A percentile compares a stretch with the other conserved stretches of the same genome.
Evolutionary conservation across 2,797 vertebrate species (phyloP).

Genomic region (Chromis chromis): DNA sequence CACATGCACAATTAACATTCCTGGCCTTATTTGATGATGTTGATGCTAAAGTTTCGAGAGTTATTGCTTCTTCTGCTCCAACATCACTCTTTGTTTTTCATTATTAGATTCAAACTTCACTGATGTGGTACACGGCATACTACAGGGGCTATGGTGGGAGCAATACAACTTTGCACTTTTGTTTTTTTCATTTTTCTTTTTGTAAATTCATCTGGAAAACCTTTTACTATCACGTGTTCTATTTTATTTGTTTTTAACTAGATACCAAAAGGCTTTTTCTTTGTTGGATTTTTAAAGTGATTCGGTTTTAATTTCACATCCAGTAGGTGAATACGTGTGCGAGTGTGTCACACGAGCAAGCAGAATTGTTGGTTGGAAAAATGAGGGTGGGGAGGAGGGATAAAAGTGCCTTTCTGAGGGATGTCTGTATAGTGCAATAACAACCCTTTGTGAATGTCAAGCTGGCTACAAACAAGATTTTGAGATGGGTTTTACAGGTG

Average conservation of each 20-base stretch:
- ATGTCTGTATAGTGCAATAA: slow-evolving; percentile 87
- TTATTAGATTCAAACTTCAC: slow-evolving; percentile 66
- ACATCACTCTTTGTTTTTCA: slow-evolving; percentile 50
- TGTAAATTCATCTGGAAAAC: slow-evolving; percentile 56
- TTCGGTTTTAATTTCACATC: slow-evolving; percentile 73
- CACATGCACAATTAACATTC: slow-evolving; percentile 78
- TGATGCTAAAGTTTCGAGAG: slow-evolving; percentile 47
- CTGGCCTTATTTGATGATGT: slow-evolving; percentile 71
- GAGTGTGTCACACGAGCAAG: slow-evolving; percentile 53
- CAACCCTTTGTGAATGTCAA: slow-evolving; percentile 81
- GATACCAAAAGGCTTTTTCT: slow-evolving; percentile 68
- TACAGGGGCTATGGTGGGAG: slow-evolving; percentile 68
- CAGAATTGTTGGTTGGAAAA: slow-evolving; percentile 58
- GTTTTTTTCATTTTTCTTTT: slow-evolving; percentile 37
- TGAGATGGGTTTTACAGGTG: slow-evolving; percentile 67
- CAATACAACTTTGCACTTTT: slow-evolving; percentile 78
- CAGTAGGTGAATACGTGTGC: slow-evolving; percentile 53
- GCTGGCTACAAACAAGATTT: slow-evolving; percentile 76
- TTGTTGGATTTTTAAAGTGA: slow-evolving; percentile 63
- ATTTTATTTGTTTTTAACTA: slow-evolving; percentile 80
- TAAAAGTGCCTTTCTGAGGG: slow-evolving; percentile 88
- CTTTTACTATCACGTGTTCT: slow-evolving; percentile 58
- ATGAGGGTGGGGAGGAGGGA: slow-evolving; percentile 49
- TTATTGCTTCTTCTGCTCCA: slow-evolving; percentile 55
- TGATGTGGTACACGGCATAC: slow-evolving; percentile 63